Evolutionary conservation across 1,140 invertebrate genomes (phyloP), one percentile per base, ranked within the genome.

Genomic region (Araneus ventricosus): DNA sequence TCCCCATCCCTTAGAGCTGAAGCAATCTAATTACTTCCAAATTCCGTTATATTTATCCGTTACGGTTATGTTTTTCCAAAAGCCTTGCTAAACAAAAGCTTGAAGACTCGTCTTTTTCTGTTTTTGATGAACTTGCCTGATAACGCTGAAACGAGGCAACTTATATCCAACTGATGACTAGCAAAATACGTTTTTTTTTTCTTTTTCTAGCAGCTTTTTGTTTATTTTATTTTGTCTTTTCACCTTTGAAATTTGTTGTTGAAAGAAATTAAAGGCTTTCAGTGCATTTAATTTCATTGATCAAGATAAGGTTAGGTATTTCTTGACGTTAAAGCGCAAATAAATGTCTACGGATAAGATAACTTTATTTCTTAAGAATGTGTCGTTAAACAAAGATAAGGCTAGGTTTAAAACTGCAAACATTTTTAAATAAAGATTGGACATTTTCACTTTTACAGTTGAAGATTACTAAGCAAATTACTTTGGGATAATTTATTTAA

Each of bases 81-180:
- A 14, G 80, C 39, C 39, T 84, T 30, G 17, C 30, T 20, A 34
- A 75, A 75, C 67, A 75, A 75, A 75, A 52, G 41, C 8, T 2
- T 45, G n/a, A 17, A 52, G 80, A 27, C 20, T 82, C 3, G 52
- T 57, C n/a, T 45, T 52, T 52, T 52, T 45, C 8, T 84, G 37
- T n/a, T 84, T 80, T 45, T 57, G 80, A 84, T 84, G 80, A 84
- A 84, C 80, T 84, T 84, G 80, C 52, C 80, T 52, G 80, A 84
- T 84, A 75, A 75, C 27, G 67, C 34, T 75, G 27, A 67, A 67
- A 67, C 3, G 63, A 67, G 63, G 10, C 45, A 67, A 34, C 67
- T 75, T 75, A 37, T 37, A 30, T 75, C 30, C 17, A 75, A 14
- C 67, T 30, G 67, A 34, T 34, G 14, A 34, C 67, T 75, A 20